Base-by-base conservation (phyloP, 2,113 vertebrate genomes). In the Ammospiza caudacuta region DNA sequence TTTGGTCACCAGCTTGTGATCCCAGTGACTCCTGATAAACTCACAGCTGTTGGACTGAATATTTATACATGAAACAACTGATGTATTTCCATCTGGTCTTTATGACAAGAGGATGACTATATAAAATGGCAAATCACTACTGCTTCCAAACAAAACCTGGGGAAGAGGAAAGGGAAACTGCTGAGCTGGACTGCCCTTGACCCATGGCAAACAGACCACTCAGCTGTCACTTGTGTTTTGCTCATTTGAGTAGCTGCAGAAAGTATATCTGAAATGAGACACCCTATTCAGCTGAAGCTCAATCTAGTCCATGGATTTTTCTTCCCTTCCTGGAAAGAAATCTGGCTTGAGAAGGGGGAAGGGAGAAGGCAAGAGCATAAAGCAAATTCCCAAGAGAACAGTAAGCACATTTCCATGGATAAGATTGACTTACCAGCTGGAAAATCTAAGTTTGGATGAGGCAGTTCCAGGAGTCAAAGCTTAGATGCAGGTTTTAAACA, bases 101-200 rank as follows among this genome's bases (percentile, higher is more conserved):
- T 72, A 96, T 79, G 89, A 86, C 91, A 76, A 77, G 64, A 78
- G 64, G 62, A 84, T 89, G 87, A 92, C 93, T 91, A 39, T 12
- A 93, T 31, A 94, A 91, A 95, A 92, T 25, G 54, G 82, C 84
- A 72, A 92, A 91, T 39, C 67, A 92, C 49, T 77, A 21, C 88
- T 64, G 57, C 91, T 92, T 92, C 92, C 79, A 96, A 96, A 96
- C 75, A 96, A 85, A 96, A 96, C 46, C 37, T 33, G 3, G 87
- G 88, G 66, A 94, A 96, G 88, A 92, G 77, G 82, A 96, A 97
- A 97, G 72, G 70, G 94, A 96, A 94, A 91, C 93, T 96, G 89
- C 91, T 94, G 73, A 97, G 68, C 7, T 88, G 85, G 83, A 92
- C 77, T 95, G 88, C 92, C 76, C 88, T 96, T 96, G 93, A 96